Conservation (phyloP, 2,888 invertebrate species). For the Conus canariensis region DNA sequence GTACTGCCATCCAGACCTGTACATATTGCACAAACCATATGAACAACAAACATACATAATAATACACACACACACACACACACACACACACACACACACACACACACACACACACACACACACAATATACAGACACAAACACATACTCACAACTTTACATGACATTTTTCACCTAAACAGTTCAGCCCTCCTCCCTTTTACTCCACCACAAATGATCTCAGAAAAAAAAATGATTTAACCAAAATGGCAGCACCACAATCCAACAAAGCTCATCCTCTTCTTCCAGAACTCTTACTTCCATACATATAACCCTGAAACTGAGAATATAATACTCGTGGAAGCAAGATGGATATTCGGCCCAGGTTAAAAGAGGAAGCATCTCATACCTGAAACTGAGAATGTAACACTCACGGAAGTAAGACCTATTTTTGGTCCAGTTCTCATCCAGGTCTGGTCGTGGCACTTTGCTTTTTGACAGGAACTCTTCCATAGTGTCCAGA, state of each 20-base stretch:
- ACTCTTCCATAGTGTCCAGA: slow-evolving; percentile 95
- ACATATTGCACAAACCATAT: not conserved
- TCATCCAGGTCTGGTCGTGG: slow-evolving; percentile 80
- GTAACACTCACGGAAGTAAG: slow-evolving; percentile 90
- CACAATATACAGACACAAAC: not conserved
- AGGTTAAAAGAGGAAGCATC: too few relatives aligned
- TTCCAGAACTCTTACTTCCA: too few relatives aligned
- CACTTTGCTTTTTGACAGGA: slow-evolving; percentile 86
- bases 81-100: not conserved
- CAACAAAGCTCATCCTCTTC: too few relatives aligned
- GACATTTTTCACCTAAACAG: not conserved
- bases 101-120: not conserved
- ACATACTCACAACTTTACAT: too few relatives aligned
- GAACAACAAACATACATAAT: not conserved
- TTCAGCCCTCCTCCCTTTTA: too few relatives aligned
- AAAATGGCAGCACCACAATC: too few relatives aligned
- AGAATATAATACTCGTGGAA: too few relatives aligned
- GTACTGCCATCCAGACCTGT: slow-evolving; percentile 93
- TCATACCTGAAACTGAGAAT: too few relatives aligned
- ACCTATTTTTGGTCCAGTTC: slow-evolving; percentile 91
- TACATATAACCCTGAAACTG: too few relatives aligned
- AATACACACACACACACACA: not conserved
- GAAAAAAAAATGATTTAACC: too few relatives aligned
- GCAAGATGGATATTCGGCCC: too few relatives aligned
- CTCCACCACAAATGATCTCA: too few relatives aligned